phyloP scores from a whole-genome alignment of 2,888 invertebrate genomes.

The Eilema sororculum region DNA sequence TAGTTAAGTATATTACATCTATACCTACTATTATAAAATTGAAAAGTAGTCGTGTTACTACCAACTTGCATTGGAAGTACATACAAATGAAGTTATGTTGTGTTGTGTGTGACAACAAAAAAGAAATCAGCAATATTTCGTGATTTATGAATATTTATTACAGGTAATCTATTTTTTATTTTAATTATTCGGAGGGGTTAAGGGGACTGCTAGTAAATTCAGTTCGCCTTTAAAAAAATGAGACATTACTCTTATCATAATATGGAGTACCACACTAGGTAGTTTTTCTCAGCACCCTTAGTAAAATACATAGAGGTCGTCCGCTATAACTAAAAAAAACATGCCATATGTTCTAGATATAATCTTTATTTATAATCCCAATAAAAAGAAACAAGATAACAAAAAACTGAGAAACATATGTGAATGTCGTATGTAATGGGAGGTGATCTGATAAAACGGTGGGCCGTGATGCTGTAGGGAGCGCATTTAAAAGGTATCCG shows the following conservation, averaged over 20 bases:
- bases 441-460: slow-evolving; percentile 60
- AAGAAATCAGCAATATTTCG: too few species aligned
- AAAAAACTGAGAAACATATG: slow-evolving; percentile 51
- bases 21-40: not conserved
- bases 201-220: too few species aligned
- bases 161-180: too few species aligned
- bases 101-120: too few species aligned
- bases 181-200: too few species aligned
- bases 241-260: not conserved
- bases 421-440: slow-evolving; percentile 52
- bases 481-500: slow-evolving; percentile 54
- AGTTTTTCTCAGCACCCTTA: not conserved
- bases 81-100: too few species aligned
- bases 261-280: not conserved
- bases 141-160: too few species aligned
- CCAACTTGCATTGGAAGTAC: too few species aligned
- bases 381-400: slow-evolving; percentile 43
- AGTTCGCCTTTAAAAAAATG: too few species aligned
- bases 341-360: slow-evolving; percentile 23
- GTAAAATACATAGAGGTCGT: not conserved
- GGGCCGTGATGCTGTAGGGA: slow-evolving; percentile 53
- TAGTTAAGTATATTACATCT: not conserved
- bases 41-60: too few species aligned
- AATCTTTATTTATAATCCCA: slow-evolving; percentile 48
- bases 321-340: not conserved